Percentiles rank a stretch among this genome's conserved stretches.
phyloP scores from a whole-genome alignment of 2,888 invertebrate species.

The Parnassius apollo region DNA sequence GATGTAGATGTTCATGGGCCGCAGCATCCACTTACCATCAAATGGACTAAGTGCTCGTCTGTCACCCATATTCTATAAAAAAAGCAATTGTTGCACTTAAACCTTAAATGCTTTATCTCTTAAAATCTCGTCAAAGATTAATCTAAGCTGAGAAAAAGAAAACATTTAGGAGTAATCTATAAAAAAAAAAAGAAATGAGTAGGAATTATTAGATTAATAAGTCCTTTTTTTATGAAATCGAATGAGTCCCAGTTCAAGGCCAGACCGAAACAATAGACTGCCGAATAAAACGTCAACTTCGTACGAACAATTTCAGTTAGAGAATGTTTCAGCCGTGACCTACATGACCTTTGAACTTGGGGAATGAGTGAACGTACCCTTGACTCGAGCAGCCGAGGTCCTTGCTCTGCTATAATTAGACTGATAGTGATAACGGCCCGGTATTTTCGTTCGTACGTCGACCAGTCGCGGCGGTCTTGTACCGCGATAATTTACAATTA shows the following conservation, averaged over 20 bases:
- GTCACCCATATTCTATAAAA: too few relatives aligned
- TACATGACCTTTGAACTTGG: conserved; percentile 74
- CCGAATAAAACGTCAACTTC: conserved; percentile 28
- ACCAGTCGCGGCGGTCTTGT: conserved; percentile 20
- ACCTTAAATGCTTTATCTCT: too few relatives aligned
- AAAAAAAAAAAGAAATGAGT: too few relatives aligned
- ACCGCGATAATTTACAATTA: conserved; percentile 19
- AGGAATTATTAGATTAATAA: too few relatives aligned
- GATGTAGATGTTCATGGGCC: too few relatives aligned
- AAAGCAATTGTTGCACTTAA: too few relatives aligned
- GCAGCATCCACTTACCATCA: too few relatives aligned
- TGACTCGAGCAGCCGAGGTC: conserved; percentile 65
- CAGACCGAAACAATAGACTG: conserved; percentile 30
- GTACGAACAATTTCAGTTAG: conserved; percentile 26
- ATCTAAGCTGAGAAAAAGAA: too few relatives aligned
- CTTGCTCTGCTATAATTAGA: conserved; percentile 69
- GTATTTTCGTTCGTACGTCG: conserved; percentile 49
- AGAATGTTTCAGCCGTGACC: conserved; percentile 52
- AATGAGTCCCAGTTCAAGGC: conserved; percentile 35
- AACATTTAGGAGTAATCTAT: too few relatives aligned
- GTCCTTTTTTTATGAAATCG: background rate
- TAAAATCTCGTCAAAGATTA: too few relatives aligned
- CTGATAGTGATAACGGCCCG: conserved; percentile 54
- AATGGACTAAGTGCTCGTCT: too few relatives aligned
- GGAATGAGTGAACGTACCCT: conserved; percentile 69